Evolutionary conservation across 1,140 invertebrate genomes (phyloP).

Genomic region (Hypsibius dujardini): DNA sequence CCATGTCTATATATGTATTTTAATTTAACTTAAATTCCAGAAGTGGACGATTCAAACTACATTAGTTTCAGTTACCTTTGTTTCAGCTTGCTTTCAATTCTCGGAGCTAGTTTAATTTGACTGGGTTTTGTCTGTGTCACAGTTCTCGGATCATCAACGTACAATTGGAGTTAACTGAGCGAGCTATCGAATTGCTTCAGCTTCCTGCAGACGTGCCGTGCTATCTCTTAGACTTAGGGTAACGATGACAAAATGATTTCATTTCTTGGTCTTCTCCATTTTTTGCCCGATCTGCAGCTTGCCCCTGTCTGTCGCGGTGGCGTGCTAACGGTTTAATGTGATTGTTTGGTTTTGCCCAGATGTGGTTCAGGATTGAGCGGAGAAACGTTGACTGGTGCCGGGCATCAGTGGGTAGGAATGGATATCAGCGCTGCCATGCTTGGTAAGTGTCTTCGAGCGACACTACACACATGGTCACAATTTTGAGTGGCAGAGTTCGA

Average conservation of each 20-base stretch:
- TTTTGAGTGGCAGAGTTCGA: too few relatives aligned
- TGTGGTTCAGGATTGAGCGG: constrained; percentile 96
- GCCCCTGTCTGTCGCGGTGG: not conserved
- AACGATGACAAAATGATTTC: constrained; percentile 23
- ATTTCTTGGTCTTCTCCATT: not conserved
- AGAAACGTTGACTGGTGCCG: constrained; percentile 68
- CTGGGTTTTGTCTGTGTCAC: too few relatives aligned
- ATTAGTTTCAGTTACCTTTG: too few relatives aligned
- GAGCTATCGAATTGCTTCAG: constrained; percentile 75
- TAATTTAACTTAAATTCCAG: too few relatives aligned
- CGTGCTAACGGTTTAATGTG: not conserved
- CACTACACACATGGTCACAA: too few relatives aligned
- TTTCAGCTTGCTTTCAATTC: too few relatives aligned
- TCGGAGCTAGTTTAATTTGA: too few relatives aligned
- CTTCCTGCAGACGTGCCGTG: constrained; percentile 57
- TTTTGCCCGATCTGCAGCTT: not conserved
- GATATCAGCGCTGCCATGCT: constrained; percentile 89
- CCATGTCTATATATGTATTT: too few relatives aligned
- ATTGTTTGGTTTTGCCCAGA: constrained; percentile 28
- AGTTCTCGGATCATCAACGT: constrained; percentile 91
- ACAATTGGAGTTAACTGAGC: constrained; percentile 77
- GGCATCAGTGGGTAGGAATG: constrained; percentile 81
- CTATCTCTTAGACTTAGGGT: constrained; percentile 76
- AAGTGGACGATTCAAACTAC: too few relatives aligned
- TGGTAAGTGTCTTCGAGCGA: constrained; percentile 29